phyloP scores from a whole-genome alignment of 2,113 vertebrate genomes.

The Paraplagusia blochii region DNA sequence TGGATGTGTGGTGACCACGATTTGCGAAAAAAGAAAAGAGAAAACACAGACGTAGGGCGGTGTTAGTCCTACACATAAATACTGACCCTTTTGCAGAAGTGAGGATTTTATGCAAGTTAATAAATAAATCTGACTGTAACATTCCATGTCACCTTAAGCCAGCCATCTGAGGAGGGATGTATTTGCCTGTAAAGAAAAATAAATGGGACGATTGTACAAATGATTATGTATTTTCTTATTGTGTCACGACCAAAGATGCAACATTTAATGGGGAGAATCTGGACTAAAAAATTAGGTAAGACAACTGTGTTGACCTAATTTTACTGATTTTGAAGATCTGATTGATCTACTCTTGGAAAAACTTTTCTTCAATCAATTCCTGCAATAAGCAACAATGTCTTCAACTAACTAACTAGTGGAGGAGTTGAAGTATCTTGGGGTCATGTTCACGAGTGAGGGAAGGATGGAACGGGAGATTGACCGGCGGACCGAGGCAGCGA shows the following conservation, averaged over 20 bases:
- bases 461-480: no score
- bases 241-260: no score
- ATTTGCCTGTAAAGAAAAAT: conserved; percentile 89
- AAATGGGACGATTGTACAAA: conserved; percentile 95
- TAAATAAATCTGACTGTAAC: conserved; percentile 86
- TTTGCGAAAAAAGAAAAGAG: conserved; percentile 57
- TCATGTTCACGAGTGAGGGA: no score
- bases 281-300: no score
- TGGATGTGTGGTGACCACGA: conserved; percentile 84
- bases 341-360: no score
- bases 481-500: no score
- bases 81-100: conserved; percentile 79
- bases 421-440: no score
- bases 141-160: conserved; percentile 96
- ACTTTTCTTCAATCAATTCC: no score
- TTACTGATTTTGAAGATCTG: no score
- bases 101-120: conserved; percentile 93
- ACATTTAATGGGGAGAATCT: no score
- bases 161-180: conserved; percentile 88
- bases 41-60: conserved; percentile 71
- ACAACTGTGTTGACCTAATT: background rate
- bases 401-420: no score
- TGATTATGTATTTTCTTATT: conserved; percentile 54
- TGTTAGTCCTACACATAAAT: conserved; percentile 67
- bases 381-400: no score